Evolutionary conservation across 2,113 vertebrate species (phyloP).

Genomic region (Mirza zaza): DNA sequence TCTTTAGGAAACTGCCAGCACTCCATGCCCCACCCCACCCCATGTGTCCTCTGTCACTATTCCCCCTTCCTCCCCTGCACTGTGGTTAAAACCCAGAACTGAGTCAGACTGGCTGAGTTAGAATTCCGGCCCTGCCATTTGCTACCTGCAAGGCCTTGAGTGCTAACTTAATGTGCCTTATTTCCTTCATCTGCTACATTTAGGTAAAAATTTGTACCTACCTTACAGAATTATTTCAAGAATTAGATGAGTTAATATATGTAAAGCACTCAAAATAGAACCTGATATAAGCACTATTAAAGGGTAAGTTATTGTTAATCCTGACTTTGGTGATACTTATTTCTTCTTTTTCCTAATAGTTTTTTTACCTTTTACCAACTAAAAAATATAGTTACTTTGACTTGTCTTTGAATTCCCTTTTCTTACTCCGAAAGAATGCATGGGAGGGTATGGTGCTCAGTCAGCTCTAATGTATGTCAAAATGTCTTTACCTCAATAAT

Average conservation of each 20-base stretch:
- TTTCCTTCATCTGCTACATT: conserved; percentile 29
- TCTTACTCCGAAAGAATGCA: conserved; percentile 39
- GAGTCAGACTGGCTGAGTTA: background rate
- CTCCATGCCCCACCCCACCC: background rate
- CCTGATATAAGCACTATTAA: background rate
- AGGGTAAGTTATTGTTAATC: background rate
- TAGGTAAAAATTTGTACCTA: conserved; percentile 17
- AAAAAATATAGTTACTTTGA: background rate
- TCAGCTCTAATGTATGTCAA: background rate
- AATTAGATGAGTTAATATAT: background rate
- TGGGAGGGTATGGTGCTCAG: background rate
- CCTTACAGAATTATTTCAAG: background rate
- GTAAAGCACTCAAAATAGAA: conserved; percentile 3
- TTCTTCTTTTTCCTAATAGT: conserved; percentile 24
- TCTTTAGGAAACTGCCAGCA: background rate
- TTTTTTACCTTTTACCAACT: conserved; percentile 16
- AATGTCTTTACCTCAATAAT: conserved; percentile 11
- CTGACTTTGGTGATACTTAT: conserved; percentile 9
- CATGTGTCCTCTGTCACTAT: background rate
- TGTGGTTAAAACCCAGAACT: background rate
- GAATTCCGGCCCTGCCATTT: background rate
- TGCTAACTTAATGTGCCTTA: background rate
- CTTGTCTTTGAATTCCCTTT: background rate
- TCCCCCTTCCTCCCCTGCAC: background rate
- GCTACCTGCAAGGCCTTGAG: background rate